Percentiles rank a stretch among this genome's conserved stretches.
Conservation (phyloP, 2,113 vertebrate genomes). For the Phyllopteryx taeniolatus region DNA sequence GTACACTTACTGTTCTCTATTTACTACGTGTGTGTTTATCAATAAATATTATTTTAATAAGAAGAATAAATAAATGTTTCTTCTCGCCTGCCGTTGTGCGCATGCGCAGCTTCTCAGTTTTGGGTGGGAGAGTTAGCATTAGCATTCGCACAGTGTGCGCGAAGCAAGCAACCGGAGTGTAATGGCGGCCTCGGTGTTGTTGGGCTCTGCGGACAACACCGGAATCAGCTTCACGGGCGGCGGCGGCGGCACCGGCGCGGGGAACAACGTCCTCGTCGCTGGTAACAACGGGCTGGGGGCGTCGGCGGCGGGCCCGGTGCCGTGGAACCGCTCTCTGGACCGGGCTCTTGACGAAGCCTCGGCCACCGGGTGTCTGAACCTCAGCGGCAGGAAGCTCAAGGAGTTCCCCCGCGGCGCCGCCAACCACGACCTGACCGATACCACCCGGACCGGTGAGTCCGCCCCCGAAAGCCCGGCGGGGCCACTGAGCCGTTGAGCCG, state of each 20-base stretch:
- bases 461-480: too few species aligned
- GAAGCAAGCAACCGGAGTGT: slow-evolving; percentile 63
- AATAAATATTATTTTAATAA: too few species aligned
- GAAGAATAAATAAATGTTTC: too few species aligned
- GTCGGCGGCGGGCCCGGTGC: slow-evolving; percentile 70
- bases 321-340: slow-evolving; percentile 92
- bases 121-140: slow-evolving; percentile 67
- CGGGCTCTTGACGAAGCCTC: slow-evolving; percentile 91
- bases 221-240: slow-evolving; percentile 60
- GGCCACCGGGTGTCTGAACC: slow-evolving; percentile 84
- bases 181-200: slow-evolving; percentile 88
- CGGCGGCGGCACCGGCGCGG: slow-evolving; percentile 14
- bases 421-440: slow-evolving; percentile 94
- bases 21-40: too few species aligned
- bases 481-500: not conserved
- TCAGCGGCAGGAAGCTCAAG: slow-evolving; percentile 97
- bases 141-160: slow-evolving; percentile 58
- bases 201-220: slow-evolving; percentile 74
- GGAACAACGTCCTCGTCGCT: slow-evolving; percentile 48
- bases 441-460: slow-evolving; percentile 87
- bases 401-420: slow-evolving; percentile 93
- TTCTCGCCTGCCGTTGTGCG: not conserved
- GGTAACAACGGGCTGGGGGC: slow-evolving; percentile 53
- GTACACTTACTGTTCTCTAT: too few species aligned
- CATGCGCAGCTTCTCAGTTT: slow-evolving; percentile 17